Conservation (phyloP, 1,140 invertebrate genomes). For the Saccostrea cuccullata region DNA sequence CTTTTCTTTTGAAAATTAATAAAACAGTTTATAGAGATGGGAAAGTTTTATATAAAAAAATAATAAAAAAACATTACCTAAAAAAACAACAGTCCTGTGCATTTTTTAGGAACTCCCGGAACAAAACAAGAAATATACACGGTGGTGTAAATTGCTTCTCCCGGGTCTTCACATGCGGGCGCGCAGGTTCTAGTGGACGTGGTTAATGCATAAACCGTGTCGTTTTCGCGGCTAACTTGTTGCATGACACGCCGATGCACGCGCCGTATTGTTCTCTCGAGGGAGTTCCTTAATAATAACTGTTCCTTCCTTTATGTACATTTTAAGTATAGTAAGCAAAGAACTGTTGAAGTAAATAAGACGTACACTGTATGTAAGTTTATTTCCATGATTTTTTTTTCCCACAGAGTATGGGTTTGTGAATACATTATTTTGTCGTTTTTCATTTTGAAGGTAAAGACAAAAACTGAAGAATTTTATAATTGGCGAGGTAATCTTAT, state of each 20-base stretch:
- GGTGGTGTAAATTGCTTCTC: not conserved
- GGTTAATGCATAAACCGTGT: conserved; percentile 27
- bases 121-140: conserved; percentile 1
- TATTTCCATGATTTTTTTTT: not conserved
- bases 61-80: conserved; percentile 8
- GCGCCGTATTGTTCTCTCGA: not conserved
- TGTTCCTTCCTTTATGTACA: not conserved
- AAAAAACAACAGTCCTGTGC: not conserved
- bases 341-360: not conserved
- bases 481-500: no score
- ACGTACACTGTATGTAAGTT: not conserved
- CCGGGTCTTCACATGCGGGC: not conserved
- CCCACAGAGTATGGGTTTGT: no score
- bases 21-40: no score
- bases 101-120: not conserved
- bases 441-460: no score
- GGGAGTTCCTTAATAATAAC: not conserved
- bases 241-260: not conserved
- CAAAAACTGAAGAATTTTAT: no score
- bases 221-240: not conserved
- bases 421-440: no score
- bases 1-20: no score
- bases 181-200: not conserved
- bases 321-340: not conserved
- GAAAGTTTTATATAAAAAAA: no score